Percentiles rank a stretch among this genome's conserved stretches.
phyloP scores from a whole-genome alignment of 30 jellyfish, hydroid and myxozoan genomes.

The Aurelia sp. region DNA sequence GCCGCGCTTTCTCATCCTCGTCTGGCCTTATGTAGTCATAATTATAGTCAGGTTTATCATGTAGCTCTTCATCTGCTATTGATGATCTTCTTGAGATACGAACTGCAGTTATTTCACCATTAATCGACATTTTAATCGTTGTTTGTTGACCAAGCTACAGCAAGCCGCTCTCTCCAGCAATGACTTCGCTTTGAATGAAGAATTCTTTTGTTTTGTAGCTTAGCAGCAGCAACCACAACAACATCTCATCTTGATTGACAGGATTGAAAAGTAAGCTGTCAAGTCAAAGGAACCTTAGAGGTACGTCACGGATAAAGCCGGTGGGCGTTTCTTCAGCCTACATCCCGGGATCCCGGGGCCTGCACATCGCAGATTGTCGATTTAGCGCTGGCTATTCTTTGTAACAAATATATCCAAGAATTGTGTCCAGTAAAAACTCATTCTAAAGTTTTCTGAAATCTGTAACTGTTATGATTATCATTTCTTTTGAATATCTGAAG shows the following conservation, averaged over 20 bases:
- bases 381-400: no score
- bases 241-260: not conserved
- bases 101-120: slow-evolving; percentile 69
- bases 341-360: no score
- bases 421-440: no score
- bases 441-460: no score
- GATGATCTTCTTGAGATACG: slow-evolving; percentile 66
- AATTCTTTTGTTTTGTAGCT: slow-evolving; percentile 8
- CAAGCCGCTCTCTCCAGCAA: not conserved
- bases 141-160: not conserved
- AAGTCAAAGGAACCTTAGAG: no score
- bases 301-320: no score
- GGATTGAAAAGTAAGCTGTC: no score
- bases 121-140: slow-evolving; percentile 35
- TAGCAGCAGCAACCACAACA: slow-evolving; percentile 59
- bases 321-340: no score
- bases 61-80: not conserved
- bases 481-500: no score
- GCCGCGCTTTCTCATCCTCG: slow-evolving; percentile 21
- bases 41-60: not conserved
- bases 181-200: not conserved
- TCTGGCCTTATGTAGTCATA: not conserved
- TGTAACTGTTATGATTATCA: no score
- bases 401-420: no score
- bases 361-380: no score